A percentile compares a stretch with the other conserved stretches of the same genome.
phyloP scores from a whole-genome alignment of 2,113 vertebrate genomes.

The Corvus hawaiiensis region DNA sequence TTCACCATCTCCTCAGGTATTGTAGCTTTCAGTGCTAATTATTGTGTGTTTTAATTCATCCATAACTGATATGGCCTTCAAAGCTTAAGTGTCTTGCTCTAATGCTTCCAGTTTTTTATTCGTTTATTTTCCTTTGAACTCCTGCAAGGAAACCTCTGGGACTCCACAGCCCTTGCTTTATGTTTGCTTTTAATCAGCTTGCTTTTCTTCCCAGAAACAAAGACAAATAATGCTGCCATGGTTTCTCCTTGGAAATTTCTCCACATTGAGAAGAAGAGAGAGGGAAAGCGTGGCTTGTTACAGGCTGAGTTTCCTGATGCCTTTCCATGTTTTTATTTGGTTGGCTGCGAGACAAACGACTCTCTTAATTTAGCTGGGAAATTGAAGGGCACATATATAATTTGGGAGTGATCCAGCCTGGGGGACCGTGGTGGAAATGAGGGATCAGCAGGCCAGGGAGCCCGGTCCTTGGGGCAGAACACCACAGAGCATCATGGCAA shows the following conservation, averaged over 20 bases:
- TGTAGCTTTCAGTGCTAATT: neutral
- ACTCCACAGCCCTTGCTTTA: neutral
- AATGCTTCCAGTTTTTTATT: neutral
- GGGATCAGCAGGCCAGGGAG: neutral
- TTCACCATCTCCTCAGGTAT: neutral
- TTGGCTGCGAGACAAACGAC: neutral
- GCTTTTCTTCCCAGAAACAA: neutral
- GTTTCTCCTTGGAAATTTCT: constrained; percentile 22
- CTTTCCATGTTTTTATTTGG: neutral
- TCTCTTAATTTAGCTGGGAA: neutral
- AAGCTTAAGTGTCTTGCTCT: neutral
- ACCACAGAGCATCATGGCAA: accelerated
- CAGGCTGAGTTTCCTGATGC: neutral
- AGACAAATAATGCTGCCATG: neutral
- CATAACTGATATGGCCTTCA: neutral
- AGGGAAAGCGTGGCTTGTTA: neutral
- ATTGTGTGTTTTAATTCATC: neutral
- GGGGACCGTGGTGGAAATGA: accelerated
- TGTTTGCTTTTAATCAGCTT: constrained; percentile 45
- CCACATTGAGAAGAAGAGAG: neutral
- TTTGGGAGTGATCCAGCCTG: neutral
- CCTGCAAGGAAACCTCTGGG: neutral
- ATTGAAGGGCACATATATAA: accelerated
- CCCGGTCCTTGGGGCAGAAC: accelerated
- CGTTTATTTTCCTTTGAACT: constrained; percentile 5